Evolutionary conservation across 2,888 invertebrate genomes (phyloP).

Genomic region (Fissipunctia ypsillon): DNA sequence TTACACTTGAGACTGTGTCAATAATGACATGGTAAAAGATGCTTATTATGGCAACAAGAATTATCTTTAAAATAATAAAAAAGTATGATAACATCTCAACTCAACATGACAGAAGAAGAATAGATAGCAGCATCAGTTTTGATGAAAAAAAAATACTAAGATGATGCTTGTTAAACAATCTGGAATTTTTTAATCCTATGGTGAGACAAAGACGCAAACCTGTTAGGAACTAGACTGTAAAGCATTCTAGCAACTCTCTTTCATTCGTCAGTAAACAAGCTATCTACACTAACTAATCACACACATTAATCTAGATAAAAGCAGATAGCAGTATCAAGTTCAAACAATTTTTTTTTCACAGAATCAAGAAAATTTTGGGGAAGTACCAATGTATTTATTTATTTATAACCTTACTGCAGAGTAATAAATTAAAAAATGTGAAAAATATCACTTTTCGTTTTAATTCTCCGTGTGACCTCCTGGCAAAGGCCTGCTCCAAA

Average conservation of each 20-base stretch:
- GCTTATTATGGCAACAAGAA: not conserved
- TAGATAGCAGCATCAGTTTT: not conserved
- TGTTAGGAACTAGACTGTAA: not conserved
- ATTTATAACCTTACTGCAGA: too few species aligned
- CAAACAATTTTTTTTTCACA: not conserved
- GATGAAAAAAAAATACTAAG: not conserved
- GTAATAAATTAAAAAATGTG: not conserved
- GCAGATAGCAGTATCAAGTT: constrained; percentile 3
- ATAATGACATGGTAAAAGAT: constrained; percentile 7
- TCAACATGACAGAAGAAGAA: constrained; percentile 7
- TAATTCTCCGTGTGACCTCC: too few species aligned
- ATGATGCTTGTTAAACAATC: not conserved
- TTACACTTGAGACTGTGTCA: constrained; percentile 13
- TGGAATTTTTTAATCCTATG: not conserved
- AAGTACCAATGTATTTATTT: not conserved
- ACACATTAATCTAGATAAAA: constrained; percentile 42
- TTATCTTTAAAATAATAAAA: constrained; percentile 11
- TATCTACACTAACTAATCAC: constrained; percentile 20
- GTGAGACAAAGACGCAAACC: not conserved
- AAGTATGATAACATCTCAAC: not conserved
- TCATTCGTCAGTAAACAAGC: constrained; percentile 29
- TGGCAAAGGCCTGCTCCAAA: too few species aligned
- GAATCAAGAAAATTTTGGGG: not conserved
- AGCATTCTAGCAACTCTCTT: not conserved
- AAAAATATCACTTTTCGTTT: too few species aligned